Percentiles rank a stretch among this genome's conserved stretches.
phyloP scores from a whole-genome alignment of 2,113 vertebrate species.

The Neolamprologus brichardi region DNA sequence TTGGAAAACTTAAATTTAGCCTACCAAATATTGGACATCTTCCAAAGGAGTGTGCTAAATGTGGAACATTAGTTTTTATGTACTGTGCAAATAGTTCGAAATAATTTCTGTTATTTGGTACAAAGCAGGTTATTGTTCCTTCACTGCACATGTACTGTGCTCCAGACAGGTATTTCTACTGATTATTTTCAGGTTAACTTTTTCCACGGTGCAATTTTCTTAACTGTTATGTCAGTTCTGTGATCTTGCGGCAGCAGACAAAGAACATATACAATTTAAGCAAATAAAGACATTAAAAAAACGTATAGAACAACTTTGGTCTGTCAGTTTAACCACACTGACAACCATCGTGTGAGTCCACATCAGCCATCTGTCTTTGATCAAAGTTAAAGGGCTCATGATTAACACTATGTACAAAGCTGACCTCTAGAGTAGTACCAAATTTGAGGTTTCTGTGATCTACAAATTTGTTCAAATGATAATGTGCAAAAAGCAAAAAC shows the following conservation, averaged over 20 bases:
- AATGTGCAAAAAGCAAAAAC: neutral
- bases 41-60: neutral
- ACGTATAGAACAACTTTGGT: neutral
- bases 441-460: neutral
- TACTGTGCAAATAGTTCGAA: constrained; percentile 25
- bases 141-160: neutral
- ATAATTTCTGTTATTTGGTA: constrained; percentile 23
- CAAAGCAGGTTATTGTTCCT: constrained; percentile 39
- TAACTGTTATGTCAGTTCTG: neutral
- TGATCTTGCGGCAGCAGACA: neutral
- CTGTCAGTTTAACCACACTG: neutral
- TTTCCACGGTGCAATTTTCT: neutral
- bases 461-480: neutral
- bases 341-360: neutral
- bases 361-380: neutral
- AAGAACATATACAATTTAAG: neutral
- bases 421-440: neutral
- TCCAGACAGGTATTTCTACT: constrained; percentile 39
- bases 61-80: constrained; percentile 20
- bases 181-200: neutral
- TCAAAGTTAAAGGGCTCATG: neutral
- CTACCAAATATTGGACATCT: neutral
- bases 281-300: neutral
- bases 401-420: neutral
- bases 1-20: neutral